Conservation (phyloP, 2,113 vertebrate genomes). For the Cariama cristata region DNA sequence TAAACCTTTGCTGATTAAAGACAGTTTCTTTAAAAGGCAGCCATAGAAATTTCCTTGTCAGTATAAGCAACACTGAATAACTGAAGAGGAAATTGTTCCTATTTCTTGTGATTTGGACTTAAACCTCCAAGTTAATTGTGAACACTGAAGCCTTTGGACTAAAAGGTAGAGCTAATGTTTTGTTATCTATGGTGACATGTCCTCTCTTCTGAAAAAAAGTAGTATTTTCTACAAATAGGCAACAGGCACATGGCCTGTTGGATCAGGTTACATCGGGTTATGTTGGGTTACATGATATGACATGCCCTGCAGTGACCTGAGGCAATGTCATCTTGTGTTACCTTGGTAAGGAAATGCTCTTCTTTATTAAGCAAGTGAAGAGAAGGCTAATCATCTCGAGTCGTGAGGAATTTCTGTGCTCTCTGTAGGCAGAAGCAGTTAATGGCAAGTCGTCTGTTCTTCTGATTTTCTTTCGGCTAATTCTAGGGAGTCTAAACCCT, state of each 20-base stretch:
- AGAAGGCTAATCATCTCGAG: constrained; percentile 36
- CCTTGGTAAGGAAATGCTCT: constrained; percentile 43
- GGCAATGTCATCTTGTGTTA: constrained; percentile 77
- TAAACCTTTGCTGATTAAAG: constrained; percentile 48
- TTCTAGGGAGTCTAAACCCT: not conserved
- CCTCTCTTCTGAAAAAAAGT: constrained; percentile 54
- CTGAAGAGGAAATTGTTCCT: constrained; percentile 35
- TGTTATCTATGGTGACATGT: constrained; percentile 15
- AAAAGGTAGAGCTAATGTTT: constrained; percentile 16
- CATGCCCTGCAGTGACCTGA: constrained; percentile 72
- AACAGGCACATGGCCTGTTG: constrained; percentile 75
- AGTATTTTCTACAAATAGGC: constrained; percentile 64
- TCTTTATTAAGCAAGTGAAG: constrained; percentile 70
- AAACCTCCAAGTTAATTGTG: not conserved
- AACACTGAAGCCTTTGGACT: not conserved
- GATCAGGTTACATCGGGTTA: constrained; percentile 66
- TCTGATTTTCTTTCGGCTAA: not conserved
- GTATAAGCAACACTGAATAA: not conserved
- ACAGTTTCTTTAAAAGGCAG: not conserved
- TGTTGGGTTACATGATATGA: constrained; percentile 70
- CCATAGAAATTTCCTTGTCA: not conserved
- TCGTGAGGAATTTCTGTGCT: constrained; percentile 24
- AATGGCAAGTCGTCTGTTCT: not conserved
- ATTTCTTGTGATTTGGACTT: not conserved
- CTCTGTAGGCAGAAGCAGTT: constrained; percentile 20